phyloP scores from a whole-genome alignment of 2,797 vertebrate species.

The Sebastes kiyomatsui region DNA sequence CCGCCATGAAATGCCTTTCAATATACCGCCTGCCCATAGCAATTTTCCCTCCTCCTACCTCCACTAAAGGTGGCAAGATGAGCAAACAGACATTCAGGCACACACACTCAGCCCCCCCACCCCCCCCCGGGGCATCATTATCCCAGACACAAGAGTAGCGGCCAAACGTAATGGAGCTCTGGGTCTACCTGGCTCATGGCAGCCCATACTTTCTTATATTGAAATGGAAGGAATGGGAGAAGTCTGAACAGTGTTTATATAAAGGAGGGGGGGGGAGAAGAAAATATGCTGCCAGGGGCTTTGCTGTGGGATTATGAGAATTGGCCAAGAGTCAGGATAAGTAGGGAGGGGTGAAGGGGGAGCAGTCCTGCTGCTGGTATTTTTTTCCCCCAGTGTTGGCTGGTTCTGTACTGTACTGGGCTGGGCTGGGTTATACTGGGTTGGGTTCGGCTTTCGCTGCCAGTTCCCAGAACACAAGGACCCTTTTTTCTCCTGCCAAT shows the following conservation, averaged over 20 bases:
- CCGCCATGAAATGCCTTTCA: constrained; percentile 62
- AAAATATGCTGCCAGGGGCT: constrained; percentile 57
- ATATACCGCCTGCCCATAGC: constrained; percentile 60
- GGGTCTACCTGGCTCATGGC: constrained; percentile 67
- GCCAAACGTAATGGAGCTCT: constrained; percentile 70
- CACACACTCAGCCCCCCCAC: constrained; percentile 49
- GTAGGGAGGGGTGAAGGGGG: constrained; percentile 49
- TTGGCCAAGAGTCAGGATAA: constrained; percentile 60
- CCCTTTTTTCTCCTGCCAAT: constrained; percentile 76
- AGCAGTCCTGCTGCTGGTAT: constrained; percentile 35
- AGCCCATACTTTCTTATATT: constrained; percentile 58
- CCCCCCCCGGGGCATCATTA: constrained; percentile 65
- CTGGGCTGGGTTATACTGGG: constrained; percentile 63
- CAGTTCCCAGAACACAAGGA: constrained; percentile 76
- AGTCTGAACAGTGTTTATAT: constrained; percentile 64
- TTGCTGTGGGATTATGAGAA: constrained; percentile 73
- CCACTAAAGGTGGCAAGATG: constrained; percentile 61
- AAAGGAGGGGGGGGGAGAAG: not conserved
- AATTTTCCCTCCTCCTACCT: constrained; percentile 55
- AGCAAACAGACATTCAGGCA: constrained; percentile 72
- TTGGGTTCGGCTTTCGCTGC: constrained; percentile 62
- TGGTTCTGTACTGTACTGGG: constrained; percentile 52
- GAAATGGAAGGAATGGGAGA: constrained; percentile 61
- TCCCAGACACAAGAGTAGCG: constrained; percentile 67
- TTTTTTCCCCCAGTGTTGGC: constrained; percentile 50